phyloP scores from a whole-genome alignment of 2,888 invertebrate genomes.

The Lepas anatifera region DNA sequence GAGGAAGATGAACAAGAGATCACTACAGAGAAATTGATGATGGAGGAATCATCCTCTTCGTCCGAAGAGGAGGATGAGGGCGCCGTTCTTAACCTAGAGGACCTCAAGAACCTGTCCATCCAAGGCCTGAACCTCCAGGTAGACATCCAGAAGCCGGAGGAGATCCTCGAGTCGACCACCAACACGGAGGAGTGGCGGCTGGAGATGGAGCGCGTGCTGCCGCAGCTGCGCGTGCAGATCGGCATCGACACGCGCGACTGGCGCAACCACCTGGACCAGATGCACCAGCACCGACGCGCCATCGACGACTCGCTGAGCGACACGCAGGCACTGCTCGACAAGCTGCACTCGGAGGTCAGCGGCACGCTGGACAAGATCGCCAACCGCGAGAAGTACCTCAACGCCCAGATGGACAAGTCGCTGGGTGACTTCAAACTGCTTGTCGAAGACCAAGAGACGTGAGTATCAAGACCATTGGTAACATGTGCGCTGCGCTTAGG shows the following conservation, averaged over 20 bases:
- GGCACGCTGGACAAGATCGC: constrained; percentile 78
- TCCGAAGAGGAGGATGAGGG: constrained; percentile 55
- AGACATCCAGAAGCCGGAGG: constrained; percentile 31
- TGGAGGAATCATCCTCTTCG: constrained; percentile 49
- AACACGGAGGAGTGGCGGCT: constrained; percentile 62
- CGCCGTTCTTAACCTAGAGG: neutral
- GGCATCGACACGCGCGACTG: constrained; percentile 63
- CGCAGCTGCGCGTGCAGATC: constrained; percentile 46
- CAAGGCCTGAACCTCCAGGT: constrained; percentile 47
- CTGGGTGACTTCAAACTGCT: constrained; percentile 62
- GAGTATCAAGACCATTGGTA: too few relatives aligned
- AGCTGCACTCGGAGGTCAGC: constrained; percentile 65
- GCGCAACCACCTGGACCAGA: constrained; percentile 84
- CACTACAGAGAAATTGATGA: constrained; percentile 42
- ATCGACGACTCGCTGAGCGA: constrained; percentile 48
- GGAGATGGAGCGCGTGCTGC: constrained; percentile 86
- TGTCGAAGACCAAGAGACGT: constrained; percentile 23
- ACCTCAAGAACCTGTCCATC: constrained; percentile 40
- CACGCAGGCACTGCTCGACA: constrained; percentile 62
- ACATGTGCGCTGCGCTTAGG: too few relatives aligned
- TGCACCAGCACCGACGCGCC: constrained; percentile 60
- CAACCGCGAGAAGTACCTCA: constrained; percentile 82
- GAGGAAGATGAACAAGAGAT: constrained; percentile 23
- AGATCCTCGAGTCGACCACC: constrained; percentile 49
- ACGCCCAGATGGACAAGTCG: constrained; percentile 69